Evolutionary conservation across 2,797 vertebrate genomes (phyloP).

Genomic region (Potorous gilbertii): DNA sequence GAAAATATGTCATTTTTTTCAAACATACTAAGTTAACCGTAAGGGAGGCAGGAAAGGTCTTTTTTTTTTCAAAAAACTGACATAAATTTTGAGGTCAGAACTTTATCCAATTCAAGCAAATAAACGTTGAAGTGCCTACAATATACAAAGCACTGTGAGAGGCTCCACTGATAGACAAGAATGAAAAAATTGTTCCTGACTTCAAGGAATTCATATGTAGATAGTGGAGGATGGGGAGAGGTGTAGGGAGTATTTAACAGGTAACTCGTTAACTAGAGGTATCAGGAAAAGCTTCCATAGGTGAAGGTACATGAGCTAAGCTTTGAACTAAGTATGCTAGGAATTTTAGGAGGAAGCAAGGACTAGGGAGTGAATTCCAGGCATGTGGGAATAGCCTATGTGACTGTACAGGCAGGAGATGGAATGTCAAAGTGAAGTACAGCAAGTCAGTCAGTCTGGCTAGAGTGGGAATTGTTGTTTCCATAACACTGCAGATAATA

Average conservation of each 20-base stretch:
- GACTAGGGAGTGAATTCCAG: background rate
- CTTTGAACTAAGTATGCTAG: background rate
- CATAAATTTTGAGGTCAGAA: background rate
- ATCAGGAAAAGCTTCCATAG: background rate
- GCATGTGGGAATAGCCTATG: background rate
- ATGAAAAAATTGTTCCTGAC: background rate
- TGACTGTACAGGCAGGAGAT: background rate
- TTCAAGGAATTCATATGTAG: background rate
- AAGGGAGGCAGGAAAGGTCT: slow-evolving; percentile 25
- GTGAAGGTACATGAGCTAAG: background rate
- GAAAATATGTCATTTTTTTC: slow-evolving; percentile 16
- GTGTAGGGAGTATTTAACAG: background rate
- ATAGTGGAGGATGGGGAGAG: background rate
- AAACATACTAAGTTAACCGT: slow-evolving; percentile 36
- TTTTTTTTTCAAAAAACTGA: slow-evolving; percentile 9
- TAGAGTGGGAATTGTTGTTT: background rate
- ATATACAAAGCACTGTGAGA: background rate
- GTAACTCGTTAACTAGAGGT: background rate
- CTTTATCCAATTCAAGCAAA: background rate
- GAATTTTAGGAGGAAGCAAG: background rate
- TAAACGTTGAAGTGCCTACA: background rate
- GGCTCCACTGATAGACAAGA: background rate
- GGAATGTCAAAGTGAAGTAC: background rate
- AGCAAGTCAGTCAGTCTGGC: background rate
- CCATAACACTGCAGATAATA: background rate